phyloP scores from a whole-genome alignment of 2,888 invertebrate genomes.

The Melieria picta region DNA sequence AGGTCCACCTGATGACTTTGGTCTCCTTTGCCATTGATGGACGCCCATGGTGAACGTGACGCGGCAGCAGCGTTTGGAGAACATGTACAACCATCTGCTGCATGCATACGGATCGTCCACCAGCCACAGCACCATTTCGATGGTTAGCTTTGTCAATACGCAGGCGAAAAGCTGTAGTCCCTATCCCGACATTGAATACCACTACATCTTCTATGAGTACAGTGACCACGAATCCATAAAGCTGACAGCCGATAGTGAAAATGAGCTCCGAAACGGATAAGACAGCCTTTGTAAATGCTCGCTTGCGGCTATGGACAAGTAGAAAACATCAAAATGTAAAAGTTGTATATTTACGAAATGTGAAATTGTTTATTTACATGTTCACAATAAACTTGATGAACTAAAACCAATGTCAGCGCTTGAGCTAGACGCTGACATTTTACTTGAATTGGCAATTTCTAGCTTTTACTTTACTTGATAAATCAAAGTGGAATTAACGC shows the following conservation, averaged over 20 bases:
- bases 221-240: conserved; percentile 47
- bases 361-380: no score
- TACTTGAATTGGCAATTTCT: no score
- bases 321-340: no score
- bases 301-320: conserved; percentile 59
- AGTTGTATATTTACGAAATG: no score
- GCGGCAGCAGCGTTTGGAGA: conserved; percentile 54
- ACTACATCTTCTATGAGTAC: conserved; percentile 60
- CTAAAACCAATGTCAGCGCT: no score
- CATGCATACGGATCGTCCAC: conserved; percentile 67
- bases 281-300: conserved; percentile 74
- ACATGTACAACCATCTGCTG: conserved; percentile 66
- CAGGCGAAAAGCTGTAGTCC: conserved; percentile 63
- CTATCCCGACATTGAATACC: conserved; percentile 71
- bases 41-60: conserved; percentile 25
- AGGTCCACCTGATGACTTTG: conserved; percentile 78
- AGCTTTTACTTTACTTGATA: no score
- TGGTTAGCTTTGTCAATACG: conserved; percentile 70
- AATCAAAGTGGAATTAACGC: no score
- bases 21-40: conserved; percentile 63
- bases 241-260: conserved; percentile 66
- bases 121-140: conserved; percentile 61
- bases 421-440: no score
- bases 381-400: no score
- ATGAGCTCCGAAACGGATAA: conserved; percentile 74